Evolutionary conservation across 2,113 vertebrate genomes (phyloP), one percentile per base, ranked within the genome.

Genomic region (Marcusenius ussheri): DNA sequence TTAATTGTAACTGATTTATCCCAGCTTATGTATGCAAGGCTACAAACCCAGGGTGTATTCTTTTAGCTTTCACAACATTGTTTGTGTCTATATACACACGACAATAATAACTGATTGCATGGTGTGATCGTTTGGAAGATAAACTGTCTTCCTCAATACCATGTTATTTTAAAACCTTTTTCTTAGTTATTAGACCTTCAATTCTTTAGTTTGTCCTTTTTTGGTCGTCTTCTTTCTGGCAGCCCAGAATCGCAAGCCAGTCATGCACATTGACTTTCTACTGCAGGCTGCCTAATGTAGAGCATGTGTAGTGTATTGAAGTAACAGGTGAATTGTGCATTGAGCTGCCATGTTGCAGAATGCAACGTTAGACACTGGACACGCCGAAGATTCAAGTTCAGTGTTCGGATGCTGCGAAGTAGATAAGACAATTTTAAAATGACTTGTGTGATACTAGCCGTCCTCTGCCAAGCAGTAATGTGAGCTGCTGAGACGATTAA

Each of bases 391-490:
- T 35, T 39, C 74, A 80, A 80, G 74, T 17, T 80, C 31, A 80
- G 1, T 80, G 35, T 80, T 80, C 31, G 42, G 74, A n/a, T 17
- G 3, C 8, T 2, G 7, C 70, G 39, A 46, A 56, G n/a, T 27
- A 49, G 74, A 50, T 39, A 56, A 88, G 87, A 27, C 42, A 49
- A 87, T 35, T 80, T 80, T 74, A 27, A 89, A 88, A 70, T 89
- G 47, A 39, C 51, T 42, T 46, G 42, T 62, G 56, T 47, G 49
- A 56, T 56, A 58, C 84, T 56, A 27, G 49, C 42, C 7, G 66
- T 50, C 56, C 62, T 66, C 27, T n/a, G 45, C 31, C 45, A 70
- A 70, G 42, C 39, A 62, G 58, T 24, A 88, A 47, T n/a, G 10
- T 0, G 62, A 70, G 58, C 50, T n/a, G 58, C 88, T 45, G 88